A percentile compares a stretch with the other conserved stretches of the same genome.
These are phyloP conservation scores for Oscheius sp. DNA, from an alignment of 2,888 invertebrate species.

Conservation along the genomic window DNA sequence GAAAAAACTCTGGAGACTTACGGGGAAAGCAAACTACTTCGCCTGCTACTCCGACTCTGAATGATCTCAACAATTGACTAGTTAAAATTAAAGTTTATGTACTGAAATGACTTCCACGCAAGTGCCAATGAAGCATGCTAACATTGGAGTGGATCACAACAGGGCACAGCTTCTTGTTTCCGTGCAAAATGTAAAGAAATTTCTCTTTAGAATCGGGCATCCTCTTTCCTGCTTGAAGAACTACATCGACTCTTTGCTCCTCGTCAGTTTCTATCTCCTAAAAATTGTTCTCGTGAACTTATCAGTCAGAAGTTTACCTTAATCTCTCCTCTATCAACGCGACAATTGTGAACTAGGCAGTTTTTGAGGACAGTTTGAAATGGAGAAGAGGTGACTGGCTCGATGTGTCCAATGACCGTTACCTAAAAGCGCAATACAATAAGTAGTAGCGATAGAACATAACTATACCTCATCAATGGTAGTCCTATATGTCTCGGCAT, in stretches of 20 bases:
- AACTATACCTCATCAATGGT: too few relatives aligned
- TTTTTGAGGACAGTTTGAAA: conserved; percentile 11
- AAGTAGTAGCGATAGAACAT: background rate
- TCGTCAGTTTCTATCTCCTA: background rate
- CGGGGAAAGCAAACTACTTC: conserved; percentile 50
- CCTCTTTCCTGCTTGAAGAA: background rate
- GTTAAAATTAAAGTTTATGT: background rate
- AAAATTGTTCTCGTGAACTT: background rate
- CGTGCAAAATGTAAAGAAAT: conserved; percentile 13
- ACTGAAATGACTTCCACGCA: conserved; percentile 35
- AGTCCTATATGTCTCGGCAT: too few relatives aligned
- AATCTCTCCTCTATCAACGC: conserved; percentile 3
- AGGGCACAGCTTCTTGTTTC: conserved; percentile 6
- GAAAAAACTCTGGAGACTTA: conserved; percentile 54
- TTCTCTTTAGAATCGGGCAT: conserved; percentile 1
- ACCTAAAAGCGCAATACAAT: background rate
- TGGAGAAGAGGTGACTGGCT: background rate
- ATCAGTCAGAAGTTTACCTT: background rate
- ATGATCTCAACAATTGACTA: conserved; percentile 9
- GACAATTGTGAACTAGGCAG: background rate
- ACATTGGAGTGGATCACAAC: conserved; percentile 25
- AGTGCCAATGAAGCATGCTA: conserved; percentile 38
- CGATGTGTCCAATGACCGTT: background rate
- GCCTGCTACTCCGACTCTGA: conserved; percentile 57
- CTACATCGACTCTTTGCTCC: background rate